Evolutionary conservation across 2,888 invertebrate species (phyloP).

Genomic region (Acanthosepion esculentum): DNA sequence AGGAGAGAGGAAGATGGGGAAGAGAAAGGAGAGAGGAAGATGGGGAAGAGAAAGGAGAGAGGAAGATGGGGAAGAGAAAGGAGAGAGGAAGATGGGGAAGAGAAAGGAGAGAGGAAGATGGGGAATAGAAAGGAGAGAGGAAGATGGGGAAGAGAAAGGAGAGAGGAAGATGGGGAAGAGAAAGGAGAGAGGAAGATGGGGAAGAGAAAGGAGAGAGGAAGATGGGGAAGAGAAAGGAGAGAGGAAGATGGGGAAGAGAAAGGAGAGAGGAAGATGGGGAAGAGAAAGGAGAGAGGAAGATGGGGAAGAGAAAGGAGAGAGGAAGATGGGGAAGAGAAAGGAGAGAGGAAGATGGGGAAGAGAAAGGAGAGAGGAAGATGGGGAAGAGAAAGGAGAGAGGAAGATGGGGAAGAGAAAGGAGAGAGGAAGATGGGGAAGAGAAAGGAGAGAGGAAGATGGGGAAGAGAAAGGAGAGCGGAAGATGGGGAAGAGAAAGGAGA

Average conservation of each 20-base stretch:
- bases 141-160: neutral
- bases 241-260: neutral
- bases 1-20: no score
- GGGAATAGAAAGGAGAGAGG: neutral
- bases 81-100: no score
- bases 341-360: neutral
- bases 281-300: neutral
- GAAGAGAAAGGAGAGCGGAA: neutral
- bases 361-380: neutral
- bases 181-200: no score
- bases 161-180: accelerated
- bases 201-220: neutral
- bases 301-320: neutral
- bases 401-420: no score
- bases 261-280: no score
- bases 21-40: no score
- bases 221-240: no score
- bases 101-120: no score
- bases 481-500: no score
- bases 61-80: neutral
- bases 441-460: no score
- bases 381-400: neutral
- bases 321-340: no score
- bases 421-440: neutral
- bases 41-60: neutral